Evolutionary conservation across 2,113 vertebrate genomes (phyloP), one percentile per base, ranked within the genome.

Genomic region (Hypomesus transpacificus): DNA sequence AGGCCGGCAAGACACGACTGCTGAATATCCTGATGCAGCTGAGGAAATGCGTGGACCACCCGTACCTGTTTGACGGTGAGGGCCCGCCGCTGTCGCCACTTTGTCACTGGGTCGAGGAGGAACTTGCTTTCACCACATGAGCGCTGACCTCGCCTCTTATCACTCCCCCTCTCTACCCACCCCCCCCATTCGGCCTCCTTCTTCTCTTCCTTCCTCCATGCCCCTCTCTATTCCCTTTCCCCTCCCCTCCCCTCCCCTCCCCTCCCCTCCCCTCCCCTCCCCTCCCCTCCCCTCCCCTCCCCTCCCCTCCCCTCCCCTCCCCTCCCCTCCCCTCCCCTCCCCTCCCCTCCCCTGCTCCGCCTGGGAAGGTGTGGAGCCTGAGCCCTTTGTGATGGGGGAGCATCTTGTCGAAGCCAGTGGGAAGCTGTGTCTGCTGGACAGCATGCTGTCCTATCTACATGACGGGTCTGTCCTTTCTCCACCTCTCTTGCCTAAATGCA

Each of bases 401-500:
- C 96, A 98, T 81, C 90, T 98, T n/a, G 75, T 98, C 5, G 91
- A 96, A 82, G 94, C 93, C 76, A 98, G 96, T 74, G 96, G 96
- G 62, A 98, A 98, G 71, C 93, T 98, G 16, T 86, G 85, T 74
- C 87, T 98, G 17, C 75, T 98, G 74, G 95, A 98, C 86, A 91
- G 89, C 71, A 89, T 98, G 54, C 86, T 98, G 80, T 77, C 85
- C 0, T 92, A 92, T 79, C 90, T 98, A 17, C 89, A 93, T 0
- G 69, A 90, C 64, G 90, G 90, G 96, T 96, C 70, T 57, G 92
- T 70, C 21, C 1, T 0, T 22, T 54, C n/a, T 28, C 1, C 18
- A 3, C 54, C n/a, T 17, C 16, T 54, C 18, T 18, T 54, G 52
- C 18, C 53, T 54, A 34, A 34, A 34, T 7, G 31, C 31, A 34